Conservation (phyloP, 1,140 invertebrate species). For the Apis laboriosa region DNA sequence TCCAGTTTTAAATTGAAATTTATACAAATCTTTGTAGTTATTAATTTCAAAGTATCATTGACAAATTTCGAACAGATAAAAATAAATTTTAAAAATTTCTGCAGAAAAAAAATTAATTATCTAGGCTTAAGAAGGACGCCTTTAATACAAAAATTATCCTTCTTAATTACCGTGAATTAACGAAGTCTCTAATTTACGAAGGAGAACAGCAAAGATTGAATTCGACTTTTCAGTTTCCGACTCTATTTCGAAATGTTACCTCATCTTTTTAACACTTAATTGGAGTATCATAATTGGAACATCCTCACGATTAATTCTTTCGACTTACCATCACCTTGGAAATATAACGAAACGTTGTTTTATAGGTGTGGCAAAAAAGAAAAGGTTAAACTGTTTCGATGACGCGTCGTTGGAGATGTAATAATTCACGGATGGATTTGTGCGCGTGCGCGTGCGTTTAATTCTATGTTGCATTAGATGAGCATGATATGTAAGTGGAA, state of each 20-base stretch:
- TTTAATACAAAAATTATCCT: too few relatives aligned
- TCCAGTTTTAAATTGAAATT: too few relatives aligned
- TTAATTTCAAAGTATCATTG: too few relatives aligned
- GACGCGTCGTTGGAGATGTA: not conserved
- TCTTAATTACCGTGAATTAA: too few relatives aligned
- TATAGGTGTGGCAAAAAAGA: slow-evolving; percentile 14
- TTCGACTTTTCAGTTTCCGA: not conserved
- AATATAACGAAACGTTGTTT: not conserved
- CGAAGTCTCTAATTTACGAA: too few relatives aligned
- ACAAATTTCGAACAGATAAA: too few relatives aligned
- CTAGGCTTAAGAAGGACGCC: too few relatives aligned
- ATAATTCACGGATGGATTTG: not conserved
- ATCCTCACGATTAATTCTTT: slow-evolving; percentile 13
- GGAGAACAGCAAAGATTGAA: not conserved
- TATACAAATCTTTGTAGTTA: too few relatives aligned
- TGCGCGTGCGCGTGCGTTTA: not conserved
- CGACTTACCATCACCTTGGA: slow-evolving; percentile 6
- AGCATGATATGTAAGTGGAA: not conserved
- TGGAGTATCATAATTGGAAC: slow-evolving; percentile 13
- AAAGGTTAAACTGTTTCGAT: slow-evolving; percentile 7
- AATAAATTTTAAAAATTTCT: too few relatives aligned
- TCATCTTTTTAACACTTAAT: slow-evolving; percentile 3
- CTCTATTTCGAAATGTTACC: not conserved
- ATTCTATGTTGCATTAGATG: slow-evolving; percentile 3
- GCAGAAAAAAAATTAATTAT: too few relatives aligned